Conservation (phyloP, 2,113 vertebrate genomes). For the Apus apus region DNA sequence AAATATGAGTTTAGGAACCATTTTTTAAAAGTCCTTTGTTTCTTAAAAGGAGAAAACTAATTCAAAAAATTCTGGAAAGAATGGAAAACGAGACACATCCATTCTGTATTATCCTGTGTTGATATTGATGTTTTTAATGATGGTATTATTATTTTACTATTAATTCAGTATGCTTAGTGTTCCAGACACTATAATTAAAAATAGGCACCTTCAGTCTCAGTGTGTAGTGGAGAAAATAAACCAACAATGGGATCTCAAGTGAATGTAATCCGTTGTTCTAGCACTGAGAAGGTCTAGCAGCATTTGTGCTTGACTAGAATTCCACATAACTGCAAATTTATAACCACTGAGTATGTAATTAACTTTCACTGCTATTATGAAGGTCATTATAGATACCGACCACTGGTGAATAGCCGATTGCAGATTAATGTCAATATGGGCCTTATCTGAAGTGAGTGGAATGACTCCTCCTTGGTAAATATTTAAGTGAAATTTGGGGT, state of each 20-base stretch:
- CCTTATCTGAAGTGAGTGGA: accelerated
- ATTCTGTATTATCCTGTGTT: neutral
- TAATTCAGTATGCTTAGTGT: neutral
- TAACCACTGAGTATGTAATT: neutral
- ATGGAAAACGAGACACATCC: neutral
- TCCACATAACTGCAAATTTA: neutral
- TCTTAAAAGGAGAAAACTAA: neutral
- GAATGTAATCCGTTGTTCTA: neutral
- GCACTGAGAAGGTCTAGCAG: neutral
- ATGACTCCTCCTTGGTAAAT: neutral
- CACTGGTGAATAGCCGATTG: neutral
- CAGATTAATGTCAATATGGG: neutral
- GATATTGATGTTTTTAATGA: neutral
- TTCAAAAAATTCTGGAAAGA: neutral
- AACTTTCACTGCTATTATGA: neutral
- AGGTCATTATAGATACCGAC: neutral
- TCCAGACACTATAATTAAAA: neutral
- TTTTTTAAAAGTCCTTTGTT: neutral
- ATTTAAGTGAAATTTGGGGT: neutral
- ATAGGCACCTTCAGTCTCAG: neutral
- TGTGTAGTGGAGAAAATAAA: neutral
- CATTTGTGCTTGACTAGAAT: neutral
- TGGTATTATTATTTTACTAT: neutral
- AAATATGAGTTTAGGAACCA: neutral
- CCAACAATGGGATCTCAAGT: neutral